A percentile compares a stretch with the other conserved stretches of the same genome.
phyloP scores from a whole-genome alignment of 2,888 invertebrate genomes.

The Cotesia congregata region DNA sequence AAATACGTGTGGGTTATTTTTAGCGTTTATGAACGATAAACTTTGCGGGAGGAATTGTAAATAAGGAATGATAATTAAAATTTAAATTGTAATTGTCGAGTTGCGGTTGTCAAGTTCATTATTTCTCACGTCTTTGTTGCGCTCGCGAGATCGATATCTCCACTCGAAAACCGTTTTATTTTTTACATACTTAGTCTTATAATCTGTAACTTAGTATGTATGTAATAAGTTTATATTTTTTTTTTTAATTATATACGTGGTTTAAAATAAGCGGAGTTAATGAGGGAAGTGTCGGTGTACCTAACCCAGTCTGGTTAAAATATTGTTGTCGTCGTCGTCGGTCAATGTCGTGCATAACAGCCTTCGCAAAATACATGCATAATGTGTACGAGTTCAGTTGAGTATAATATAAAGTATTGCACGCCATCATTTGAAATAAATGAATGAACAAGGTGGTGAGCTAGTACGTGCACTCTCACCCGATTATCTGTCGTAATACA shows the following conservation, averaged over 20 bases:
- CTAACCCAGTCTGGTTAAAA: neutral
- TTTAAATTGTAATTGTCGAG: neutral
- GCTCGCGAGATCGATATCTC: neutral
- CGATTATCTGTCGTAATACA: slow-evolving; percentile 50
- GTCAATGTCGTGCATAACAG: slow-evolving; percentile 8
- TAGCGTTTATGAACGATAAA: neutral
- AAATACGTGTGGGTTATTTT: neutral
- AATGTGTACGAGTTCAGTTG: neutral
- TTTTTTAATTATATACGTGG: neutral
- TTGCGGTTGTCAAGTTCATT: neutral
- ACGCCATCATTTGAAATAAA: slow-evolving; percentile 5
- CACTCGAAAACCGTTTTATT: neutral
- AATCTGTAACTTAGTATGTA: too few relatives aligned
- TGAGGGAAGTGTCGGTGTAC: neutral
- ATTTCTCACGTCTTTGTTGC: neutral
- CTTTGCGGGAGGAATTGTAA: neutral
- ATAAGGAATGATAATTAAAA: neutral
- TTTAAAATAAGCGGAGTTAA: neutral
- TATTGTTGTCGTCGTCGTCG: neutral
- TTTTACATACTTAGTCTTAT: too few relatives aligned
- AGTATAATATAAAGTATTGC: neutral
- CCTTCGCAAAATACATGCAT: too few relatives aligned
- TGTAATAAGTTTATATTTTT: too few relatives aligned
- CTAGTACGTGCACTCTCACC: slow-evolving; percentile 24
- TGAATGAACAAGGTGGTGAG: slow-evolving; percentile 9